Evolutionary conservation across 2,113 vertebrate species (phyloP).

Genomic region (Oenanthe melanoleuca): DNA sequence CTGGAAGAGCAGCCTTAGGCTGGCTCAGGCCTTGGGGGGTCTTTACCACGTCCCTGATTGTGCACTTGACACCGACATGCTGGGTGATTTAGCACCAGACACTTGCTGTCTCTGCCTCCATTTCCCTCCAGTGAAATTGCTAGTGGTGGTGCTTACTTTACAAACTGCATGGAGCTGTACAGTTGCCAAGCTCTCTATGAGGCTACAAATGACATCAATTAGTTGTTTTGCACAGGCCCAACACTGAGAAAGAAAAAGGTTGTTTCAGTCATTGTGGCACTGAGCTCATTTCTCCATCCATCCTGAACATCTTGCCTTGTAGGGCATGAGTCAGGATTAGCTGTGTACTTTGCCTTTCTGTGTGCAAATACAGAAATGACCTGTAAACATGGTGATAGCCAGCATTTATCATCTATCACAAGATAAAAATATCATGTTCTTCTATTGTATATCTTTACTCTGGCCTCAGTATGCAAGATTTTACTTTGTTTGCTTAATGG

Average conservation of each 20-base stretch:
- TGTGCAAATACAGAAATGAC: neutral
- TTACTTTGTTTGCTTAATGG: neutral
- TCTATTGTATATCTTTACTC: neutral
- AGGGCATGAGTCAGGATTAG: neutral
- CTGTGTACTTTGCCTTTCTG: neutral
- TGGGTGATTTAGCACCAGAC: conserved; percentile 34
- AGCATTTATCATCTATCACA: neutral
- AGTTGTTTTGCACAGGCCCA: neutral
- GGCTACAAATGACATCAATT: conserved; percentile 5
- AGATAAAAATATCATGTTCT: neutral
- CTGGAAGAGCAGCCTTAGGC: neutral
- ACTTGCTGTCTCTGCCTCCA: neutral
- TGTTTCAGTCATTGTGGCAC: neutral
- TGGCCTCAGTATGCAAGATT: neutral
- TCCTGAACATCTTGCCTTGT: neutral
- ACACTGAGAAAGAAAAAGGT: neutral
- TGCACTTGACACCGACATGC: neutral
- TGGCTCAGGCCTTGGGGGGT: neutral
- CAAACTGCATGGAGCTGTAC: neutral
- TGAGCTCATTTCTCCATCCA: neutral
- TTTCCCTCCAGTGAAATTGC: neutral
- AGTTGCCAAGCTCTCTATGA: conserved; percentile 21
- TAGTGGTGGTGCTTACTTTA: neutral
- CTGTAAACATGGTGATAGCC: neutral
- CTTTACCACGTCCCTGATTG: neutral